A percentile compares a stretch with the other conserved stretches of the same genome.
These are phyloP conservation scores for Tholera decimalis DNA, from an alignment of 2,888 invertebrate genomes.

Conservation along the genomic window DNA sequence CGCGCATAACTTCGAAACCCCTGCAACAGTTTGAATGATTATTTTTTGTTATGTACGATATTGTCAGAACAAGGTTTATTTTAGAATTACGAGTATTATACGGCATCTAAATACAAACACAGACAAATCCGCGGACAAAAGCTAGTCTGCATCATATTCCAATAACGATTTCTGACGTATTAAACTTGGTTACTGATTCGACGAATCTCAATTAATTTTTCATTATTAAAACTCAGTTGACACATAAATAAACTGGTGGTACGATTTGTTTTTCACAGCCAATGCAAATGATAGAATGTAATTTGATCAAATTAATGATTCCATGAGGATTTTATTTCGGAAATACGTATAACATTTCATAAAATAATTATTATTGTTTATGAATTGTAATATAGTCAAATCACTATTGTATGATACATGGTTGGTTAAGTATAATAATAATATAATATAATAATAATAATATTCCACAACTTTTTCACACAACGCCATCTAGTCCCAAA, in stretches of 20 bases:
- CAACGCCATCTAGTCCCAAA: no score
- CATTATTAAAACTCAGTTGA: constrained; percentile 24
- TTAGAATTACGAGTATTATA: no score
- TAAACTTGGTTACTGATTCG: constrained; percentile 18
- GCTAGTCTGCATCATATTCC: background rate
- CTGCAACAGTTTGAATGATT: no score
- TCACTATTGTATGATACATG: background rate
- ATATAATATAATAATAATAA: no score
- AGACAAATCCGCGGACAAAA: no score
- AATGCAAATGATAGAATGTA: constrained; percentile 14
- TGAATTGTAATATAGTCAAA: no score
- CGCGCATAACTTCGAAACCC: no score
- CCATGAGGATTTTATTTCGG: background rate
- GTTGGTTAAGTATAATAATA: background rate
- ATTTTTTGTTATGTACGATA: no score
- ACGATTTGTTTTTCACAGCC: constrained; percentile 25
- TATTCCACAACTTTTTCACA: no score
- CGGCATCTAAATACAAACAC: no score
- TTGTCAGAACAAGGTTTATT: no score
- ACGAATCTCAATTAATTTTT: constrained; percentile 37
- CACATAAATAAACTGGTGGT: constrained; percentile 30
- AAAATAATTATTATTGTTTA: no score
- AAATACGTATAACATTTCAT: background rate
- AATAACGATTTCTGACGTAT: background rate
- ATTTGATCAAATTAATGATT: constrained; percentile 21